Evolutionary conservation across 2,797 vertebrate genomes (phyloP).

Genomic region (Heteromormyrus szaboi): DNA sequence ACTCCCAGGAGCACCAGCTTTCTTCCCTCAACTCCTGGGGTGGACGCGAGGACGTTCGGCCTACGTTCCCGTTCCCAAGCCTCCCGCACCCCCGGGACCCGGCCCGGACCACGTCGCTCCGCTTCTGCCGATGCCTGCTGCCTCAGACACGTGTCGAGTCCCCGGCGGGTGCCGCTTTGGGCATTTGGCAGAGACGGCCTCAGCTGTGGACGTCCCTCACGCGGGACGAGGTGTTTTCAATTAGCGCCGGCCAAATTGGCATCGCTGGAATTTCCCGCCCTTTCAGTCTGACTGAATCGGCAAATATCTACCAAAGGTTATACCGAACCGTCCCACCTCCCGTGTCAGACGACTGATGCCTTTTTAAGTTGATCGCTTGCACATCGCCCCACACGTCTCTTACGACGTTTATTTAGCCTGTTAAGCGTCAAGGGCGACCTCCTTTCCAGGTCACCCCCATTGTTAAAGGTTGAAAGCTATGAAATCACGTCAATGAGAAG

Average conservation of each 20-base stretch:
- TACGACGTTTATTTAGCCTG: background rate
- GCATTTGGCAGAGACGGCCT: slow-evolving; percentile 36
- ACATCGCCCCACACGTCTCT: background rate
- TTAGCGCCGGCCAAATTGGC: background rate
- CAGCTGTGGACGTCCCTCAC: background rate
- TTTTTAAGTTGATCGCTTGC: background rate
- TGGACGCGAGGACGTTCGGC: slow-evolving; percentile 52
- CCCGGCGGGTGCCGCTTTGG: slow-evolving; percentile 51
- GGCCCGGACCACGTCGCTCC: background rate
- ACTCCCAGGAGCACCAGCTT: slow-evolving; percentile 47
- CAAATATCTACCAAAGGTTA: background rate
- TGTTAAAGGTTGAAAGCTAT: background rate
- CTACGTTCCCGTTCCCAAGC: slow-evolving; percentile 72
- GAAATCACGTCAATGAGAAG: background rate
- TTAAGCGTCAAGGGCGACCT: background rate
- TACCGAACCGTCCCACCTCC: background rate
- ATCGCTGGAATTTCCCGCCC: background rate
- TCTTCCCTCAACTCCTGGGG: slow-evolving; percentile 63
- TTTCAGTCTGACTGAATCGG: background rate
- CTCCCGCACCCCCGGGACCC: slow-evolving; percentile 51
- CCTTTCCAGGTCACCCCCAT: background rate
- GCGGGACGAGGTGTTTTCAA: background rate
- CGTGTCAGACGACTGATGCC: background rate
- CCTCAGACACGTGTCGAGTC: slow-evolving; percentile 58
- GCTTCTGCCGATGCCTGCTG: slow-evolving; percentile 69